Evolutionary conservation across 2,888 invertebrate genomes (phyloP).

Genomic region (Xylophagus ater): DNA sequence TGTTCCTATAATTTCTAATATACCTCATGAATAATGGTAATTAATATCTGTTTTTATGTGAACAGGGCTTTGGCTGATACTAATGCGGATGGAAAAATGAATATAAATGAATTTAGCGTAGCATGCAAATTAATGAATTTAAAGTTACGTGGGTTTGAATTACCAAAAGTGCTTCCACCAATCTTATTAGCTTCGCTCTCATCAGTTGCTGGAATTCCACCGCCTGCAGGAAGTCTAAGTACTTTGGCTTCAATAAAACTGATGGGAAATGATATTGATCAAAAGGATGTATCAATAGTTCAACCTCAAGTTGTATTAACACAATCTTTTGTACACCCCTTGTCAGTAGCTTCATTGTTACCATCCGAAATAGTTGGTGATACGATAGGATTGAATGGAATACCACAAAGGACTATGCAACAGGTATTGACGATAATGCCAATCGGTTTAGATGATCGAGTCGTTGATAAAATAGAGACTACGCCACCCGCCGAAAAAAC

Average conservation of each 20-base stretch:
- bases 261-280: conserved; percentile 17
- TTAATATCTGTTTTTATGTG: no score
- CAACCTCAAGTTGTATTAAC: conserved; percentile 12
- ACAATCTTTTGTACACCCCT: conserved; percentile 11
- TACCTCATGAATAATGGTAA: no score
- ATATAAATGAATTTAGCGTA: conserved; percentile 92
- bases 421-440: conserved; percentile 17
- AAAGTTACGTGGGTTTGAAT: conserved; percentile 81
- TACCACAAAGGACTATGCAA: conserved; percentile 5
- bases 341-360: conserved; percentile 11
- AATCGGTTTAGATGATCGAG: conserved; percentile 27
- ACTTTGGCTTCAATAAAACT: conserved; percentile 31
- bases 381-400: conserved; percentile 21
- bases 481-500: conserved; percentile 36
- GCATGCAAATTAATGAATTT: conserved; percentile 94
- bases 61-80: conserved; percentile 81
- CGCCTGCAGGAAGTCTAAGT: conserved; percentile 33
- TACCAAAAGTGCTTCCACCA: conserved; percentile 78
- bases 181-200: conserved; percentile 57
- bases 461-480: conserved; percentile 37
- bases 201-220: conserved; percentile 41
- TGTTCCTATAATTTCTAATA: no score
- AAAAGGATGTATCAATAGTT: conserved; percentile 8
- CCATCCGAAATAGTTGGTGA: conserved; percentile 19
- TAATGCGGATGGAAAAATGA: conserved; percentile 95